phyloP scores from a whole-genome alignment of 2,888 invertebrate species.

The Spilarctia lutea region DNA sequence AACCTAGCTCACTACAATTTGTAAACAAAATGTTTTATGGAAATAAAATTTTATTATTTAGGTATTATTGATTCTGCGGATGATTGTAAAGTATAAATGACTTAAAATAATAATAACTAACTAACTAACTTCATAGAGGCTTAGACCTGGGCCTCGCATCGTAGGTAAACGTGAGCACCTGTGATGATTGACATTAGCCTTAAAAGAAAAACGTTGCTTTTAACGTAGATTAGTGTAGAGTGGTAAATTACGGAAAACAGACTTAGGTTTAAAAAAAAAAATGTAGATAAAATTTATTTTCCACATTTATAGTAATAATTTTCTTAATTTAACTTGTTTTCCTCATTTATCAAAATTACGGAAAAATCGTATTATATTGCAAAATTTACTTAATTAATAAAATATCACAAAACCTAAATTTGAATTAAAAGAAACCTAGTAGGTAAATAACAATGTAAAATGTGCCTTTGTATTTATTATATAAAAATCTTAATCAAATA shows the following conservation, averaged over 20 bases:
- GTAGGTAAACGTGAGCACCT: background rate
- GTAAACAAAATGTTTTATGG: no score
- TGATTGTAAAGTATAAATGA: background rate
- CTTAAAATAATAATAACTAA: no score
- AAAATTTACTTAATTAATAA: background rate
- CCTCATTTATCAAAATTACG: background rate
- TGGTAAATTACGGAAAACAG: no score
- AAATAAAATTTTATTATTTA: no score
- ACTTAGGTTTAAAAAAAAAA: no score
- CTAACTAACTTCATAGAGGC: background rate
- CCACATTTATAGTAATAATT: no score
- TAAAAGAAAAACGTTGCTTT: background rate
- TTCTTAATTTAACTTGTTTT: background rate
- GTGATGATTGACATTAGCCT: background rate
- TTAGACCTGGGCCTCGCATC: background rate
- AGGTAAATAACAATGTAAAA: background rate
- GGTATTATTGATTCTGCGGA: no score
- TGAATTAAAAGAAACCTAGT: background rate
- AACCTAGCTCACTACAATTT: no score
- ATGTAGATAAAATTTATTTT: no score
- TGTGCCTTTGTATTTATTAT: no score
- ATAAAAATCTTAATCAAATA: background rate
- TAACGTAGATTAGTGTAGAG: background rate
- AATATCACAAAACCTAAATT: background rate
- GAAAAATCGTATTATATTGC: background rate